A percentile compares a stretch with the other conserved stretches of the same genome.
phyloP scores from a whole-genome alignment of 1,140 invertebrate species.

The Tetramorium alpestre region DNA sequence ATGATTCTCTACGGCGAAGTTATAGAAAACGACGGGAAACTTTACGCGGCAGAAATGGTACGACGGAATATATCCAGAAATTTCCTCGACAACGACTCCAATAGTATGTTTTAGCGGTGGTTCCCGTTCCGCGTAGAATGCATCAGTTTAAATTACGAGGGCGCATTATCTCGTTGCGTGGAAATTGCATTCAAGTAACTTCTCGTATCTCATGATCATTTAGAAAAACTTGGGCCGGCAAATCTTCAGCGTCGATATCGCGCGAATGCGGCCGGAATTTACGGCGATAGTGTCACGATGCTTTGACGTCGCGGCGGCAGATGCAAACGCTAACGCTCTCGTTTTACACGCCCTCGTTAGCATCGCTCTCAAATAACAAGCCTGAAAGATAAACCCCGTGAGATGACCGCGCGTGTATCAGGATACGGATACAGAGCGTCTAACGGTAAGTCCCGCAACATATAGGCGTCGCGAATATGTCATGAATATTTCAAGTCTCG shows the following conservation, averaged over 20 bases:
- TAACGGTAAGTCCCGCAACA: slow-evolving; percentile 17
- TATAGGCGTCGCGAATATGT: slow-evolving; percentile 31
- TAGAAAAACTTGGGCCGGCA: slow-evolving; percentile 1
- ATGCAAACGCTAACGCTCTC: slow-evolving; percentile 5
- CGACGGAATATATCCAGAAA: slow-evolving; percentile 1
- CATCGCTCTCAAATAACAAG: slow-evolving; percentile 12
- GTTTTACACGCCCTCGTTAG: slow-evolving; percentile 24
- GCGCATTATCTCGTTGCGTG: slow-evolving; percentile 19
- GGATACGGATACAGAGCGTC: slow-evolving; percentile 25
- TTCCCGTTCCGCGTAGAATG: background rate
- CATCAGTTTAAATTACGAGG: slow-evolving; percentile 22
- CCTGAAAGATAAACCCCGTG: background rate
- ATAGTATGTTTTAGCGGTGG: background rate
- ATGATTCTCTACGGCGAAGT: background rate
- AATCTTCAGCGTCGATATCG: slow-evolving; percentile 16
- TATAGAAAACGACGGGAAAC: background rate
- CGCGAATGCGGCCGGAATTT: background rate
- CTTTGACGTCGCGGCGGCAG: background rate
- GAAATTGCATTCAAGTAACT: slow-evolving; percentile 12
- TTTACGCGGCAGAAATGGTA: slow-evolving; percentile 6
- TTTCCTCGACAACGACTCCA: slow-evolving; percentile 6
- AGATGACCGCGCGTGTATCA: slow-evolving; percentile 14
- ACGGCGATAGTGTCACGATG: background rate
- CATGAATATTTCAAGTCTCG: slow-evolving; percentile 76
- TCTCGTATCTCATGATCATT: slow-evolving; percentile 7